Evolutionary conservation across 1,140 invertebrate genomes (phyloP).

Genomic region (Drosophila ercepeae): DNA sequence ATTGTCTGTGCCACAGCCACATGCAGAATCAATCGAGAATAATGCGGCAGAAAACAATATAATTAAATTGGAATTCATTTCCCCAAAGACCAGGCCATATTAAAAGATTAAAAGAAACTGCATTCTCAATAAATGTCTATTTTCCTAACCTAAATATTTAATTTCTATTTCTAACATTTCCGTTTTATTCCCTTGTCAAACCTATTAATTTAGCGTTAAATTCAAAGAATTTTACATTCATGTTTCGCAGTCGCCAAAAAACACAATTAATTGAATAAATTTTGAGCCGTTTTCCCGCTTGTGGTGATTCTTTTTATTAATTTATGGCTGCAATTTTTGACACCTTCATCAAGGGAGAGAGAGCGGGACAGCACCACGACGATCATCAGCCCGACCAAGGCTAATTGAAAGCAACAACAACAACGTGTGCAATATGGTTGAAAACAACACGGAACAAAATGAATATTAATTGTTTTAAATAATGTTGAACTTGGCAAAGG

Average conservation of each 20-base stretch:
- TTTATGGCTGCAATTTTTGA: slow-evolving; percentile 74
- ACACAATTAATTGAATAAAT: slow-evolving; percentile 48
- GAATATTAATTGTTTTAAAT: slow-evolving; percentile 83
- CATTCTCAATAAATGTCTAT: background rate
- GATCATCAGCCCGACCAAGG: slow-evolving; percentile 20
- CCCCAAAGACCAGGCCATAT: background rate
- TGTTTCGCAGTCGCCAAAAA: slow-evolving; percentile 10
- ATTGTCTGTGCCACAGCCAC: slow-evolving; percentile 28
- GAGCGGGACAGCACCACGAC: slow-evolving; percentile 3
- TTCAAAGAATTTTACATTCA: slow-evolving; percentile 6
- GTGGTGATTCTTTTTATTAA: slow-evolving; percentile 69
- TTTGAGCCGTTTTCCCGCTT: slow-evolving; percentile 40
- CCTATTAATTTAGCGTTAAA: slow-evolving; percentile 2
- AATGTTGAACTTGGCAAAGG: slow-evolving; percentile 81
- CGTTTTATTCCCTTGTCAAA: background rate
- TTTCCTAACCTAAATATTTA: background rate
- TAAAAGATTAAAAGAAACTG: background rate
- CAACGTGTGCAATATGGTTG: background rate
- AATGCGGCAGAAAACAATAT: slow-evolving; percentile 32
- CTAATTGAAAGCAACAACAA: slow-evolving; percentile 60
- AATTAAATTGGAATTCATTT: slow-evolving; percentile 40
- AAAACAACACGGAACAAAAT: slow-evolving; percentile 65
- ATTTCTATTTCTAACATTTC: no score
- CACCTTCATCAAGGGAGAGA: slow-evolving; percentile 52
- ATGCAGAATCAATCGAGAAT: slow-evolving; percentile 55